These are phyloP conservation scores for Discoglossus pictus DNA, from an alignment of 2,797 vertebrate genomes.

Conservation along the genomic window DNA sequence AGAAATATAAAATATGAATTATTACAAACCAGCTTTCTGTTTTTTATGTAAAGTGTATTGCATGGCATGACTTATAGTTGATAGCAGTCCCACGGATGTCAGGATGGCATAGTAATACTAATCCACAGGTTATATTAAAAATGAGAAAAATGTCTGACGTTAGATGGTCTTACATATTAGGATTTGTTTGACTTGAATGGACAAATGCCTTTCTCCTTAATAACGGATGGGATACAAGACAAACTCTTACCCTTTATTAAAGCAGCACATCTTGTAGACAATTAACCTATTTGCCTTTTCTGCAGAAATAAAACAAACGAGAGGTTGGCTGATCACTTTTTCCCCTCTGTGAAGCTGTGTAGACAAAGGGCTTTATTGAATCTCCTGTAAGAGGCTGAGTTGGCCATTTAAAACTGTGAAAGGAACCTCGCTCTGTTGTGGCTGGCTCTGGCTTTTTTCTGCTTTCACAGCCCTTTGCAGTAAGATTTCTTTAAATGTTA, in stretches of 20 bases:
- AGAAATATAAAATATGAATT: too few relatives aligned
- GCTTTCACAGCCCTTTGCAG: slow-evolving; percentile 57
- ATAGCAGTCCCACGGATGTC: too few relatives aligned
- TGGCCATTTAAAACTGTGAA: slow-evolving; percentile 43
- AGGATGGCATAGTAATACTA: too few relatives aligned
- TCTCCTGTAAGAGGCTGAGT: slow-evolving; percentile 48
- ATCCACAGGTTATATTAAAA: too few relatives aligned
- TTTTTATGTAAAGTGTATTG: too few relatives aligned
- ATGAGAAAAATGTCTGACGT: too few relatives aligned
- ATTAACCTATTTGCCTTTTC: slow-evolving; percentile 57
- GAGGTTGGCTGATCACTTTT: slow-evolving; percentile 43
- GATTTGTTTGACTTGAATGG: slow-evolving; percentile 22
- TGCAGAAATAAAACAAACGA: slow-evolving; percentile 54
- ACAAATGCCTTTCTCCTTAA: slow-evolving; percentile 37
- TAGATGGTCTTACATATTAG: slow-evolving; percentile 33
- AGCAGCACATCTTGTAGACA: slow-evolving; percentile 56
- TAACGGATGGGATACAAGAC: slow-evolving; percentile 50
- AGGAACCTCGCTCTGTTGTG: slow-evolving; percentile 47
- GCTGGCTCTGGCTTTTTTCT: slow-evolving; percentile 52
- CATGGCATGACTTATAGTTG: too few relatives aligned
- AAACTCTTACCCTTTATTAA: slow-evolving; percentile 51
- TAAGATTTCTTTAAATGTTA: slow-evolving; percentile 63
- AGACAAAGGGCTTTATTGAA: slow-evolving; percentile 51
- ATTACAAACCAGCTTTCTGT: too few relatives aligned
- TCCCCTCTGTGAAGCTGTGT: slow-evolving; percentile 42